Evolutionary conservation across 2,888 invertebrate genomes (phyloP).

Genomic region (Pyralis farinalis): DNA sequence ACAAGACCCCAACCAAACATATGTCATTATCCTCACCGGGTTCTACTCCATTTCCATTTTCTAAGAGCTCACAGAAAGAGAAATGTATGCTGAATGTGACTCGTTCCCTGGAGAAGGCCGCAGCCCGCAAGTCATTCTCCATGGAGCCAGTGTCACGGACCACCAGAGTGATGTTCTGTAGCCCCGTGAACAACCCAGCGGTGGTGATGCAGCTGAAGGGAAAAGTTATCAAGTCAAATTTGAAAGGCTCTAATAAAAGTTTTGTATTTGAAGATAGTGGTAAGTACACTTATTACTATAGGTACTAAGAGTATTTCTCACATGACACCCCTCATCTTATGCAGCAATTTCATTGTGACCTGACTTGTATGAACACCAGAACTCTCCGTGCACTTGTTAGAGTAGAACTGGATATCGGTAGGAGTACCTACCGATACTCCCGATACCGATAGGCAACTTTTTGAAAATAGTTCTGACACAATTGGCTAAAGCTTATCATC

Average conservation of each 20-base stretch:
- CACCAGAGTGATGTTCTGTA: conserved; percentile 70
- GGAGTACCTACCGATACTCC: too few relatives aligned
- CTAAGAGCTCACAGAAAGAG: conserved; percentile 38
- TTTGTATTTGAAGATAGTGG: conserved; percentile 62
- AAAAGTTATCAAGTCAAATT: conserved; percentile 68
- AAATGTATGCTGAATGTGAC: conserved; percentile 53
- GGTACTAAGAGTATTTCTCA: too few relatives aligned
- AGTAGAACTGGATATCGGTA: too few relatives aligned
- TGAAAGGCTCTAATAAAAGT: conserved; percentile 74
- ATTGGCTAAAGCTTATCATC: too few relatives aligned
- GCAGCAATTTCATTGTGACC: too few relatives aligned
- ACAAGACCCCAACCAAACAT: conserved; percentile 40
- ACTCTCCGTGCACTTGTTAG: too few relatives aligned
- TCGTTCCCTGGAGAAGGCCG: conserved; percentile 56
- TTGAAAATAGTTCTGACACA: too few relatives aligned
- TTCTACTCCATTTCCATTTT: conserved; percentile 51
- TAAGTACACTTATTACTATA: conserved; percentile 41
- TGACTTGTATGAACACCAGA: too few relatives aligned
- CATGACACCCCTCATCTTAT: too few relatives aligned
- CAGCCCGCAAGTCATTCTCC: conserved; percentile 24
- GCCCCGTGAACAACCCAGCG: conserved; percentile 50
- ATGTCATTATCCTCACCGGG: conserved; percentile 54
- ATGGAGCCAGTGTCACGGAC: conserved; percentile 32
- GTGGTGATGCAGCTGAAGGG: conserved; percentile 42
- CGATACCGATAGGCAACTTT: too few relatives aligned